Percentiles rank a stretch among this genome's conserved stretches.
phyloP scores from a whole-genome alignment of 1,140 invertebrate genomes.

The Belonocnema kinseyi region DNA sequence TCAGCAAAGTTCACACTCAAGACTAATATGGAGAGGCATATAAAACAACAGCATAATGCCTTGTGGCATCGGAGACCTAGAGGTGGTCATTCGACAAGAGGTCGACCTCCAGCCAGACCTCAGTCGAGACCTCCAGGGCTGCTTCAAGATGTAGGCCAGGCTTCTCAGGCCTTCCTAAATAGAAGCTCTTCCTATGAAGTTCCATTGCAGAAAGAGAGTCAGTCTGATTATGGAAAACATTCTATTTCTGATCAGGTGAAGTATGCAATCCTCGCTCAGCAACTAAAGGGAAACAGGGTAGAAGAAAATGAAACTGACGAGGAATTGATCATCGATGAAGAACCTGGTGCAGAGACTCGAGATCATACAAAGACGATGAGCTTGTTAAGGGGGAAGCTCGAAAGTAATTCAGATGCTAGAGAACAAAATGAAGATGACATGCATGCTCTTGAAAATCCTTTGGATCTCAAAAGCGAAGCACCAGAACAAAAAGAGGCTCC shows the following conservation, averaged over 20 bases:
- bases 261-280: conserved; percentile 85
- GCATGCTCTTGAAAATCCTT: too few species aligned
- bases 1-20: conserved; percentile 91
- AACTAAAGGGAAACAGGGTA: conserved; percentile 79
- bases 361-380: conserved; percentile 59
- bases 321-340: conserved; percentile 84
- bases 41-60: conserved; percentile 95
- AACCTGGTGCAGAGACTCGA: conserved; percentile 68
- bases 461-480: too few species aligned
- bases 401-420: conserved; percentile 44
- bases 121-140: conserved; percentile 61
- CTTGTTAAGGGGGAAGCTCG: conserved; percentile 65
- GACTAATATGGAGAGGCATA: conserved; percentile 95
- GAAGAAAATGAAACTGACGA: conserved; percentile 80
- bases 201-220: conserved; percentile 36
- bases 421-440: conserved; percentile 11
- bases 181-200: conserved; percentile 13
- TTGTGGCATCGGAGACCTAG: conserved; percentile 88
- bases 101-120: conserved; percentile 71
- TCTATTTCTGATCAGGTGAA: conserved; percentile 85
- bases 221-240: conserved; percentile 57
- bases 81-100: conserved; percentile 72
- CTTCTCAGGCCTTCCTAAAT: not conserved
- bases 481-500: too few species aligned
- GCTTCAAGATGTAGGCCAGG: conserved; percentile 50